Conservation (phyloP, 2,113 vertebrate genomes). For the Mus pahari region DNA sequence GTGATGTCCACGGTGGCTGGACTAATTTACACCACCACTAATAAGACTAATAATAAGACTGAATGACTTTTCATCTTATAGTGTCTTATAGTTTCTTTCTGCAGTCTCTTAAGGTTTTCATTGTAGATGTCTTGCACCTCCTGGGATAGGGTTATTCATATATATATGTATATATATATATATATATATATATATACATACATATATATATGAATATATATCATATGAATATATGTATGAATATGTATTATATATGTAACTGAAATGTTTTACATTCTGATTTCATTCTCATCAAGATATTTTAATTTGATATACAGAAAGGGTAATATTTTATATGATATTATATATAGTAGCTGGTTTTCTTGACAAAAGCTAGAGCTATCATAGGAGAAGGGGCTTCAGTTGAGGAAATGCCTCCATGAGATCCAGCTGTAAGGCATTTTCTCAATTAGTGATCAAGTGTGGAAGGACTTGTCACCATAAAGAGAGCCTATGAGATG, state of each 20-base stretch:
- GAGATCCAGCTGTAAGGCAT: too few relatives aligned
- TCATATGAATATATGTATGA: too few relatives aligned
- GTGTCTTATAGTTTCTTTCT: neutral
- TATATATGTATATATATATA: too few relatives aligned
- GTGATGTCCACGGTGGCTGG: neutral
- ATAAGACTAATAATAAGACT: too few relatives aligned
- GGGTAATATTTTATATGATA: neutral
- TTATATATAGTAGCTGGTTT: too few relatives aligned
- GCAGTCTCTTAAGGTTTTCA: neutral
- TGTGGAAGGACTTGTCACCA: too few relatives aligned
- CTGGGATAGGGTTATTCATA: neutral
- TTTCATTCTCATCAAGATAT: neutral
- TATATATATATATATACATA: too few relatives aligned
- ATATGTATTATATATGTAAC: neutral
- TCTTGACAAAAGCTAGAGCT: too few relatives aligned
- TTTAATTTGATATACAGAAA: neutral
- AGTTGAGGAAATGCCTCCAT: too few relatives aligned
- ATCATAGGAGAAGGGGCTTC: too few relatives aligned
- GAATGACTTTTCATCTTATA: neutral
- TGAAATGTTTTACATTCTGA: neutral
- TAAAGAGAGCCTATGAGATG: too few relatives aligned
- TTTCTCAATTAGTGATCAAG: too few relatives aligned
- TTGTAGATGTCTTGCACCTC: neutral
- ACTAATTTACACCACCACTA: neutral
- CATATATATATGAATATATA: neutral